Base-by-base conservation (phyloP, 1,140 invertebrate genomes). In the Leucophenga varia region DNA sequence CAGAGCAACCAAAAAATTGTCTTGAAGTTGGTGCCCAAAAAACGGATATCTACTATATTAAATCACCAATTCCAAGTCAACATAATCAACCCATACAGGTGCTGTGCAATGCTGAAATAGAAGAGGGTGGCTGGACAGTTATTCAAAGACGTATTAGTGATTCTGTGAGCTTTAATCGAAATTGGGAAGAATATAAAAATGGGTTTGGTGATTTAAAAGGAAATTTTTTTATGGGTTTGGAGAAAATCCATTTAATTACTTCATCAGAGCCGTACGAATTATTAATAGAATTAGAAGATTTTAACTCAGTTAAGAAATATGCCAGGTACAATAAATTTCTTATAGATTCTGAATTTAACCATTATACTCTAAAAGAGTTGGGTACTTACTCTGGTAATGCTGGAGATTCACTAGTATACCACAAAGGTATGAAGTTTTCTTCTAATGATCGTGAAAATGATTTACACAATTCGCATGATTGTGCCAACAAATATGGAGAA, bases 171-270 rank as follows among this genome's bases (percentile, higher is more conserved):
- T 50, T 50, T 22, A 46, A 34, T 9, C 16, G 48, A 9, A 40
- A 34, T 6, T 50, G 43, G 48, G 3, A 8, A 10, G 43, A 50
- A 1, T 50, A 50, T 50, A 12, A 31, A 1, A 1, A 31, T 3
- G 44, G 44, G 20, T 47, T 52, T 16, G 44, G 49, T 16, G 13
- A 43, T 19, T n/a, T 47, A 17, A 10, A 7, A 0, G 22, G 44
- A 10, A 39, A 52, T 3, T 52, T 52, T 30, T 52, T 52, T 6
- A 36, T 52, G 21, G 44, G 44, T 9, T 45, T 52, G 1, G 38
- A 52, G 3, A 51, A 51, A 37, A 13, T 51, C 5, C 37, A 50
- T 39, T n/a, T 16, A 10, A n/a, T 50, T 8, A 45, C 36, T 2
- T 32, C 32, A 9, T 46, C 20, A 10, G 36, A 44, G 12, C 18